Evolutionary conservation across 2,888 invertebrate species (phyloP).

Genomic region (Craniophora ligustri): DNA sequence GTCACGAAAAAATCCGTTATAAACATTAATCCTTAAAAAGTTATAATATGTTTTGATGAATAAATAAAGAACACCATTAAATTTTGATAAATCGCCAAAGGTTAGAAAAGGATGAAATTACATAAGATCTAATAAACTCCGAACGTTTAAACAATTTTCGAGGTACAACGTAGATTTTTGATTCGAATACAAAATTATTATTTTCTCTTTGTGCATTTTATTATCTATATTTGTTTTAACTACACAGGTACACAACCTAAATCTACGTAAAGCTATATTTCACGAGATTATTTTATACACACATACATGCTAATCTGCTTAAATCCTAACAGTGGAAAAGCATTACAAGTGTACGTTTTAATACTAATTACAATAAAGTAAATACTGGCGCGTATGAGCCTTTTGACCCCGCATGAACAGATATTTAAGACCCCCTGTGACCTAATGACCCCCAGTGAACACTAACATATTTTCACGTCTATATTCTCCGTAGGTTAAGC

Average conservation of each 20-base stretch:
- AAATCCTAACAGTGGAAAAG: constrained; percentile 37
- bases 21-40: no score
- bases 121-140: neutral
- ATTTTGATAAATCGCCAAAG: no score
- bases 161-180: constrained; percentile 32
- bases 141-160: constrained; percentile 16
- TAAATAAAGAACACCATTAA: no score
- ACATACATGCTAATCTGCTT: constrained; percentile 11
- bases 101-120: neutral
- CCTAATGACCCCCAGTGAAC: neutral
- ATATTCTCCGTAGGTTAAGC: no score
- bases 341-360: constrained; percentile 12
- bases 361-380: constrained; percentile 25
- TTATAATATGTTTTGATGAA: no score
- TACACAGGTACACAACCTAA: constrained; percentile 39
- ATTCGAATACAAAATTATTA: constrained; percentile 28
- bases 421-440: neutral
- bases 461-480: no score
- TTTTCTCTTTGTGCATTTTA: constrained; percentile 31
- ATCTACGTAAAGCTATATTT: constrained; percentile 50
- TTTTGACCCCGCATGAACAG: constrained; percentile 7
- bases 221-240: constrained; percentile 22
- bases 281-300: constrained; percentile 35
- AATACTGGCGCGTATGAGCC: constrained; percentile 30
- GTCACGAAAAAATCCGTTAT: no score